Base-by-base conservation (phyloP, 2,888 invertebrate species). In the Megamerina dolium region DNA sequence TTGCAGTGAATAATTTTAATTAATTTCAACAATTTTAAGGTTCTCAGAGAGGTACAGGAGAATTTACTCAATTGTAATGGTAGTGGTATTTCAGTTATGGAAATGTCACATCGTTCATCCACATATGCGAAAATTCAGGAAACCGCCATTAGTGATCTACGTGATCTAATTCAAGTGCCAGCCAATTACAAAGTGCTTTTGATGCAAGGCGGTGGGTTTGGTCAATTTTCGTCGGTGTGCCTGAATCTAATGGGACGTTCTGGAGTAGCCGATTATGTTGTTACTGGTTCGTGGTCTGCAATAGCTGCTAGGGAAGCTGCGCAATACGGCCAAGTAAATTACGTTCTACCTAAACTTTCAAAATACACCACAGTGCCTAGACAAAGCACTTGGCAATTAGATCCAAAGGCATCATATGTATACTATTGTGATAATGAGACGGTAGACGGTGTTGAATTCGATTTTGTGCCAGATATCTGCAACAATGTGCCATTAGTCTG, bases 381-480 rank as follows among this genome's bases (percentile, higher is more conserved):
- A 41, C 77, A 77, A 44, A 77, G 79, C 0, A 77, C 78, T 3
- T 95, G 94, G 94, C 88, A 84, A 16, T 72, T 93, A 8, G 82
- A 85, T 64, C 81, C 88, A 0, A 84, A 94, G 46, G 96, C 97
- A 16, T 90, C 95, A 0, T 99, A 95, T 67, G 82, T 97, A 1
- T 95, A 94, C 64, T 95, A 94, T 65, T 99, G 99, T 69, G 87
- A 86, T 55, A 99, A 99, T 68, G 99, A 99, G 76, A 99, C 99
- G 10, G 87, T 99, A 46, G 91, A 97, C 66, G 97, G 95, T 38
- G 83, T 95, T 13, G 92, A 93, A 72, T 92, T 88, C 63, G 77
- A 83, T 50, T 84, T 78, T 55, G 74, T 92, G 43, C 92, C 92
- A 1, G 83, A 86, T 60, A 80, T 83, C 12, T 79, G 82, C 3